These are phyloP conservation scores for Heliconius sara DNA, from an alignment of 2,888 invertebrate species.

Conservation along the genomic window DNA sequence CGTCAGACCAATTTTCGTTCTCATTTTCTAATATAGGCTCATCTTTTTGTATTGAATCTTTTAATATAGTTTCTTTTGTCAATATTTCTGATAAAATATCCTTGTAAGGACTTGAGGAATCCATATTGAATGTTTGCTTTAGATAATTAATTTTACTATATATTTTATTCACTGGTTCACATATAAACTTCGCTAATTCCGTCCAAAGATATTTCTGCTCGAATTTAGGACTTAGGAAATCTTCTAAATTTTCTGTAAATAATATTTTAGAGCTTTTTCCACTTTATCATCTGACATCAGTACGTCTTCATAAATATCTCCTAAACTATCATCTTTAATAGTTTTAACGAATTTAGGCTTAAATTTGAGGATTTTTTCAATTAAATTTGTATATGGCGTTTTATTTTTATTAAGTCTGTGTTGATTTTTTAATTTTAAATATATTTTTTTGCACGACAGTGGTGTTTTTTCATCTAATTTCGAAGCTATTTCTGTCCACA, in stretches of 20 bases:
- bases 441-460: constrained; percentile 66
- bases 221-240: constrained; percentile 70
- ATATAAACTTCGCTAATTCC: constrained; percentile 64
- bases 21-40: constrained; percentile 48
- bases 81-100: constrained; percentile 55
- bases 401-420: constrained; percentile 54
- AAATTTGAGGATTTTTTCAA: constrained; percentile 63
- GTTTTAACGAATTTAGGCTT: constrained; percentile 64
- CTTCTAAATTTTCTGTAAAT: constrained; percentile 70
- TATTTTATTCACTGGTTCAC: constrained; percentile 64
- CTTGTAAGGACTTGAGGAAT: constrained; percentile 42
- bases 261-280: constrained; percentile 64
- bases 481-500: constrained; percentile 69
- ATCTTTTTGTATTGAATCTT: constrained; percentile 50
- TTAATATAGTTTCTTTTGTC: constrained; percentile 53
- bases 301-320: constrained; percentile 63
- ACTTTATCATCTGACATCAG: constrained; percentile 63
- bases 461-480: constrained; percentile 63
- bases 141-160: constrained; percentile 73
- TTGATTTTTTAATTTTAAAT: constrained; percentile 62
- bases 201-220: constrained; percentile 74
- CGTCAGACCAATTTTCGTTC: constrained; percentile 64
- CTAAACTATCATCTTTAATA: constrained; percentile 44
- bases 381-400: constrained; percentile 55
- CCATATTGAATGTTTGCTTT: constrained; percentile 61